Conservation (phyloP, 2,113 vertebrate species). For the Microcebus murinus region DNA sequence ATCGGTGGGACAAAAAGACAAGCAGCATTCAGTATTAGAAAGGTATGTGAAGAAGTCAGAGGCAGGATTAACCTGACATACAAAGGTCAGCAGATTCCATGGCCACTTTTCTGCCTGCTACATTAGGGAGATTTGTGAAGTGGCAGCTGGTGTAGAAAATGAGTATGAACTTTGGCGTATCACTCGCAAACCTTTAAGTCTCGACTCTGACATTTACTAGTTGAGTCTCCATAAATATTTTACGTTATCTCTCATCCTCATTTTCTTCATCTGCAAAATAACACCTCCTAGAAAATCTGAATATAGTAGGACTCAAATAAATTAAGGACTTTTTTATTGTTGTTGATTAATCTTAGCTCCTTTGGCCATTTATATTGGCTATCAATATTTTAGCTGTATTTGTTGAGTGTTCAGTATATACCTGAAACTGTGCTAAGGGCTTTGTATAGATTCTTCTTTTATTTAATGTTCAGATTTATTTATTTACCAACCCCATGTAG, state of each 20-base stretch:
- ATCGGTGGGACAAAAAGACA: no score
- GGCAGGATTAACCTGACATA: rapidly evolving
- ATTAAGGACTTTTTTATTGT: not conserved
- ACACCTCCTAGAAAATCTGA: not conserved
- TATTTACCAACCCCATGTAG: not conserved
- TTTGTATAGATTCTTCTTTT: not conserved
- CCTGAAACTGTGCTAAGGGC: not conserved
- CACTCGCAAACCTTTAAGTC: not conserved
- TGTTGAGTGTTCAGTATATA: not conserved
- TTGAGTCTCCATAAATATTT: not conserved
- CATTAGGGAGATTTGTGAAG: no score
- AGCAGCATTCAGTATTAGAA: not conserved
- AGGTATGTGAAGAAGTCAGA: not conserved
- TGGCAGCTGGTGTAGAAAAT: not conserved
- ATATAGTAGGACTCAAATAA: not conserved
- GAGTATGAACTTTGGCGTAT: not conserved
- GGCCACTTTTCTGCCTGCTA: not conserved
- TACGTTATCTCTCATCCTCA: not conserved
- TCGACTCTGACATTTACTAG: not conserved
- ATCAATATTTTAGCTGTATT: not conserved
- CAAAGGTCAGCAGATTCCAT: not conserved
- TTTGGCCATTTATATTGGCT: not conserved
- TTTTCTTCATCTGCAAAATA: not conserved
- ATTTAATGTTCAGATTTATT: not conserved
- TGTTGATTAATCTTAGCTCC: not conserved